Evolutionary conservation across 2,888 invertebrate species (phyloP).

Genomic region (Eupithecia vulgata): DNA sequence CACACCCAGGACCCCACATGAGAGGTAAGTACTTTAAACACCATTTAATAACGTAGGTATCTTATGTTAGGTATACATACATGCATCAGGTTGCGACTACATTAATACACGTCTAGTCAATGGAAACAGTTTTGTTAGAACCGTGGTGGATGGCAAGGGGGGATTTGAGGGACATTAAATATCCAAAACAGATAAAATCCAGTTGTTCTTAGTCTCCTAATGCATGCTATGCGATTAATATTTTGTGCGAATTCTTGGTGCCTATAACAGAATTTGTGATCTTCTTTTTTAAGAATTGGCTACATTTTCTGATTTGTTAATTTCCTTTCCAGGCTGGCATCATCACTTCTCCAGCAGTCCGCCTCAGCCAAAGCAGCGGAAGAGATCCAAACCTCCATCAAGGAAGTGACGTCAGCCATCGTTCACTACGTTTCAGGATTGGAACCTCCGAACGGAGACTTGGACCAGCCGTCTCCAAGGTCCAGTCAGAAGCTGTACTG

Average conservation of each 20-base stretch:
- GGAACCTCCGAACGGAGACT: slow-evolving; percentile 85
- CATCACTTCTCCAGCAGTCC: slow-evolving; percentile 84
- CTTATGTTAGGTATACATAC: neutral
- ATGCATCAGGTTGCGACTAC: neutral
- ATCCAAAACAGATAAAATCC: neutral
- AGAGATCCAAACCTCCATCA: slow-evolving; percentile 93
- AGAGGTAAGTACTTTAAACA: slow-evolving; percentile 82
- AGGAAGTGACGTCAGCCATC: slow-evolving; percentile 96
- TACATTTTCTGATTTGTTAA: neutral
- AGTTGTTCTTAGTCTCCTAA: neutral
- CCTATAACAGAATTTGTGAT: too few relatives aligned
- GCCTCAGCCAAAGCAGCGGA: slow-evolving; percentile 81
- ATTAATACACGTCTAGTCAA: too few relatives aligned
- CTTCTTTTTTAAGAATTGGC: too few relatives aligned
- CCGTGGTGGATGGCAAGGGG: neutral
- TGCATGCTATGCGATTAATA: too few relatives aligned
- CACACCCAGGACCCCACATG: slow-evolving; percentile 93
- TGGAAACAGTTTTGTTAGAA: neutral
- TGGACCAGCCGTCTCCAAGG: slow-evolving; percentile 81
- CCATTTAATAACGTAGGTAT: neutral
- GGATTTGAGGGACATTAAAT: neutral
- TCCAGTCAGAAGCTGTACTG: slow-evolving; percentile 91
- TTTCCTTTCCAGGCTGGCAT: slow-evolving; percentile 84
- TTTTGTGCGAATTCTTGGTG: too few relatives aligned
- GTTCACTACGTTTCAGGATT: slow-evolving; percentile 93